Conservation (phyloP, 2,888 invertebrate species). For the Tetrapedia diversipes region DNA sequence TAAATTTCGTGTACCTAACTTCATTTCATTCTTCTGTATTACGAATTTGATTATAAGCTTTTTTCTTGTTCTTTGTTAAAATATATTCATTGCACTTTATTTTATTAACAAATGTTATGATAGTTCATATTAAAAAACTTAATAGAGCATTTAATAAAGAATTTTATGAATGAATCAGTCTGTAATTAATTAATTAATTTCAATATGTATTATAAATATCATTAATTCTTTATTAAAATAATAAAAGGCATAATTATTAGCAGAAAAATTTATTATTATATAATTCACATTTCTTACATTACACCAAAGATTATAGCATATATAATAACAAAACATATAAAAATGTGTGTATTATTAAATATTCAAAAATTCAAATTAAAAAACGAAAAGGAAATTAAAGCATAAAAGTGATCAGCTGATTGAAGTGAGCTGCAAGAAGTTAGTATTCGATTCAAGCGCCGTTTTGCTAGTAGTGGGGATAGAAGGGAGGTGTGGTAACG, state of each 20-base stretch:
- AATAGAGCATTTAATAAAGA: neutral
- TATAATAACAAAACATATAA: neutral
- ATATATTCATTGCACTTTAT: too few species aligned
- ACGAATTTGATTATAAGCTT: neutral
- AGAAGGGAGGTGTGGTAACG: slow-evolving; percentile 51
- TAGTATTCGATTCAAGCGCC: slow-evolving; percentile 9
- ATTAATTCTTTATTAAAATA: neutral
- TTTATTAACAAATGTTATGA: neutral
- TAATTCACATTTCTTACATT: too few species aligned
- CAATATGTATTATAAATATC: neutral
- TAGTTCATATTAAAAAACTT: neutral
- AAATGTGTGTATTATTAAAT: neutral
- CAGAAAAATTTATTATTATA: neutral
- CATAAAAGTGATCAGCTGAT: neutral
- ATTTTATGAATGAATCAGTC: neutral
- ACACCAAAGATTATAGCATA: too few species aligned
- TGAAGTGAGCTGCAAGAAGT: slow-evolving; percentile 22
- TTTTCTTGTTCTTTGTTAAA: too few species aligned
- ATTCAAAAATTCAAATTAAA: neutral
- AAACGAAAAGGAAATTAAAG: neutral
- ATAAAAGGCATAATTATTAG: neutral
- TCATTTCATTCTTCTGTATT: neutral
- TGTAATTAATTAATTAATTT: neutral
- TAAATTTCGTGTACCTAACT: neutral
- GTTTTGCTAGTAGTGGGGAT: slow-evolving; percentile 22